Evolutionary conservation across 2,888 invertebrate genomes (phyloP), one percentile per base, ranked within the genome.

Genomic region (Tanytarsus gracilentus): DNA sequence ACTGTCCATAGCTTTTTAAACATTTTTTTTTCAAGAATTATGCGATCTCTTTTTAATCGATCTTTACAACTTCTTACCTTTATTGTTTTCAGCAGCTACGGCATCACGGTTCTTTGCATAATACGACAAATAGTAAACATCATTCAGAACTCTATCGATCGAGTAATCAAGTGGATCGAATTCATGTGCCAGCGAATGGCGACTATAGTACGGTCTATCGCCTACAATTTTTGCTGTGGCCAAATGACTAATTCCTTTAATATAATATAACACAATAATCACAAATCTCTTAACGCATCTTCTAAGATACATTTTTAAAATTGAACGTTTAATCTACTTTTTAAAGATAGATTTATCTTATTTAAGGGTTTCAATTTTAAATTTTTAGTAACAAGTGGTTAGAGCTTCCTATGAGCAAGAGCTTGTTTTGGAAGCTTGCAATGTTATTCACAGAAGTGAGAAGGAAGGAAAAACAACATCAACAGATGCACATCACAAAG

Each of bases 101-200:
- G 83, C 84, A 67, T 81, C 79, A 67, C 85, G 80, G 75, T 86
- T 85, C 78, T 85, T 86, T 76, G 85, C 84, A 79, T 91, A 91
- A 79, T 84, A 89, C 72, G 90, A 90, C 71, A 90, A 80, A 69
- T 88, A 83, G 71, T 87, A 87, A 74, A 91, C 88, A 77, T 90
- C 90, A 75, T 82, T 87, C 74, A 83, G 83, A 73, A 90, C 82
- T 75, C 86, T 86, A 69, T 88, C 84, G 71, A 82, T 80, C 64
- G 76, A 74, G 68, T 78, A 78, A 53, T 70, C 66, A 7, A 40
- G 27, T 16, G 30, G 26, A 26, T 58, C 58, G 40, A 58, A 58
- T 18, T 58, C 58, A 14, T 30, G 58, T 29, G 48, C 18, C 16
- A 58, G 16, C 65, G 69, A 70, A 9, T 52, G 48, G 18, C 51